A percentile compares a stretch with the other conserved stretches of the same genome.
Evolutionary conservation across 2,888 invertebrate species (phyloP).

Genomic region (Lutraria lutraria): DNA sequence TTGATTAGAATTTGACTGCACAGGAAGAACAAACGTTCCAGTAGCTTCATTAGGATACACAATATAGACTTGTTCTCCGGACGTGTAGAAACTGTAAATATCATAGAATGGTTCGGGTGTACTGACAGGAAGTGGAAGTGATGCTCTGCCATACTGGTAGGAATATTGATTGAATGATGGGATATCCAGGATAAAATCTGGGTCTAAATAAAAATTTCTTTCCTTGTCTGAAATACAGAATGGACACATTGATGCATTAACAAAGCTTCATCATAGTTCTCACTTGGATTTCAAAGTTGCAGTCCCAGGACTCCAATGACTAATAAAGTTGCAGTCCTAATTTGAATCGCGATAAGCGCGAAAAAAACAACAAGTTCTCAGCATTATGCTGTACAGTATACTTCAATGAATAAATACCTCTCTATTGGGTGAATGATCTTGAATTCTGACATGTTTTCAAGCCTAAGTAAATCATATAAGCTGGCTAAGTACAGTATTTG

Average conservation of each 20-base stretch:
- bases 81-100: conserved; percentile 70
- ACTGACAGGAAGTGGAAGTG: conserved; percentile 68
- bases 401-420: no score
- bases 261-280: no score
- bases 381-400: no score
- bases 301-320: no score
- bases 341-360: no score
- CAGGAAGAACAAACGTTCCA: conserved; percentile 78
- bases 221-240: conserved; percentile 78
- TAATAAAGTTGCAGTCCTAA: no score
- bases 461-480: no score
- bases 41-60: conserved; percentile 76
- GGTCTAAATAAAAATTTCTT: conserved; percentile 83
- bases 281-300: no score
- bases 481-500: no score
- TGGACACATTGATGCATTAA: neutral
- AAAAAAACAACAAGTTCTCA: no score
- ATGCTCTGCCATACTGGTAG: conserved; percentile 74
- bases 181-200: conserved; percentile 76
- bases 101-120: conserved; percentile 54
- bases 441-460: no score
- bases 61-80: conserved; percentile 81
- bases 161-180: conserved; percentile 76
- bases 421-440: no score
- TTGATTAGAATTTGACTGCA: conserved; percentile 65